Base-by-base conservation (phyloP, 2,797 vertebrate species). In the Acanthurus leucopareius region DNA sequence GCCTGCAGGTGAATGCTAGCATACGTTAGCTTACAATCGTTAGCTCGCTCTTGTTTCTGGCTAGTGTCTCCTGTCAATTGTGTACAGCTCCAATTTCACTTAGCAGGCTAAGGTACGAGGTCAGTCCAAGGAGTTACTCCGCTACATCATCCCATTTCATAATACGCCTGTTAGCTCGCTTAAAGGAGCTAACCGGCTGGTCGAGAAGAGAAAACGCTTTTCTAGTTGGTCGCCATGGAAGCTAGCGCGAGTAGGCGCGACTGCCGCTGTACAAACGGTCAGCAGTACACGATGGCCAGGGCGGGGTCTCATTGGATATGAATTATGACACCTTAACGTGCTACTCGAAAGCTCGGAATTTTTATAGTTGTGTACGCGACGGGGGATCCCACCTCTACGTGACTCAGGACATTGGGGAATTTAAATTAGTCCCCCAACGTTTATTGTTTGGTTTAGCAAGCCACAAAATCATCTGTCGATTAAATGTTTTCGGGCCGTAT, bases 291-390 rank as follows among this genome's bases (percentile, higher is more conserved):
- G 44, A 79, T 53, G 90, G 79, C 84, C 85, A 90, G 90, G 93
- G 93, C 91, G 92, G 84, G 87, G 90, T 85, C 93, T 93, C 90
- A 94, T 92, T 93, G 87, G 86, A 92, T 94, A 94, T 92, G 89
- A 90, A 92, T 90, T 91, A 92, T 91, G 91, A 82, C n/a, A 5
- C 86, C 0, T 93, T 93, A 76, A 77, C 0, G 75, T 19, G 11
- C 56, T n/a, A 0, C 2, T 0, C 11, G 0, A 60, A 63, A 9
- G 75, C 84, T 92, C 89, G 76, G 71, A 87, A 82, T 72, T 73
- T 73, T 17, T 1, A 25, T 0, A 1, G 0, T 0, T 10, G 0
- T 20, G 11, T 25, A 17, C 35, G 22, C n/a, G 52, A 62, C 53
- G 4, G 15, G 4, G 4, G 16, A 4, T 22, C 5, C 28, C 42